These are phyloP conservation scores for Papilio helenus DNA, from an alignment of 1,140 invertebrate species.

Conservation along the genomic window DNA sequence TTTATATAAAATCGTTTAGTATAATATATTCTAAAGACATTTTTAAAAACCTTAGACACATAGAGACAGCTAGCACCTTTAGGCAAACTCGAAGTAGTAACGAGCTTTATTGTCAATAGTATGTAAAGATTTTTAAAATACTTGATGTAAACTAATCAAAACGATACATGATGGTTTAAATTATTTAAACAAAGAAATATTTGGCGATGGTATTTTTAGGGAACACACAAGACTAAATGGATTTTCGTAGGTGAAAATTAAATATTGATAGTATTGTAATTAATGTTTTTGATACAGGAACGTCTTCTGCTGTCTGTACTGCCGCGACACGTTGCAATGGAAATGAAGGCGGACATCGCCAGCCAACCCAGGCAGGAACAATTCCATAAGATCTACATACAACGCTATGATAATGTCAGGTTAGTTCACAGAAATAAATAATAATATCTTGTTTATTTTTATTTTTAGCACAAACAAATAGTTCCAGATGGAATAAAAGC, in stretches of 20 bases:
- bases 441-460: neutral
- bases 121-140: too few relatives aligned
- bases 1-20: too few relatives aligned
- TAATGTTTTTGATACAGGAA: conserved; percentile 85
- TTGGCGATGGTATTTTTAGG: too few relatives aligned
- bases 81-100: neutral
- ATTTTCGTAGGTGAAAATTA: neutral
- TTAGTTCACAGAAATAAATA: conserved; percentile 71
- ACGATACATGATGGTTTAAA: too few relatives aligned
- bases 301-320: conserved; percentile 95
- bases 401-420: conserved; percentile 98
- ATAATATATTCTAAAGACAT: too few relatives aligned
- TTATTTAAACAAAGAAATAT: too few relatives aligned
- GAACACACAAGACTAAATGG: too few relatives aligned
- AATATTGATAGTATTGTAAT: too few relatives aligned
- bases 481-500: neutral
- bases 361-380: conserved; percentile 95
- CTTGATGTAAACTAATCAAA: too few relatives aligned
- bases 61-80: neutral
- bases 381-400: conserved; percentile 99
- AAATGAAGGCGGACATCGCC: conserved; percentile 98
- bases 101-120: neutral
- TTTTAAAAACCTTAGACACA: neutral
- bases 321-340: conserved; percentile 97
- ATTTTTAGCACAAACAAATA: neutral